Conservation (phyloP, 2,888 invertebrate genomes). For the Lamellibrachia satsuma region DNA sequence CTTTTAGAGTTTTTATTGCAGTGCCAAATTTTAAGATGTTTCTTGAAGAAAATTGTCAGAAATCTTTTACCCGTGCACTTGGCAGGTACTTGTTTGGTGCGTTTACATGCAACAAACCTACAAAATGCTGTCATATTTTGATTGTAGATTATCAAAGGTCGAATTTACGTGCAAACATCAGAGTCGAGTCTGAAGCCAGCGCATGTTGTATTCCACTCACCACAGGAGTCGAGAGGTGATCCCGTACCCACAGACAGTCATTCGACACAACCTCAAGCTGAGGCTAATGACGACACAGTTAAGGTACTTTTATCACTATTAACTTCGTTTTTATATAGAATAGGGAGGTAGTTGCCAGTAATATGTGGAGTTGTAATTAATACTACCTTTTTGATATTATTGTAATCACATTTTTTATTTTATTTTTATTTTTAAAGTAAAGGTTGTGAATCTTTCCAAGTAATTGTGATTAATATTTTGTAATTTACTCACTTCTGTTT, state of each 20-base stretch:
- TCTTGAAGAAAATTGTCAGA: not conserved
- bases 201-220: constrained; percentile 22
- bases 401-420: too few relatives aligned
- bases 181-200: constrained; percentile 31
- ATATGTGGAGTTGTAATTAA: too few relatives aligned
- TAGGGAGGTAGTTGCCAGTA: too few relatives aligned
- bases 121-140: not conserved
- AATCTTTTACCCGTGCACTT: not conserved
- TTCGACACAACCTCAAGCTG: not conserved
- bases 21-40: not conserved
- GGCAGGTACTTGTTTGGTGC: not conserved
- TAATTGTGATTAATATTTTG: too few relatives aligned
- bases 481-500: too few relatives aligned
- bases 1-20: not conserved
- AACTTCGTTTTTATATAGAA: too few relatives aligned
- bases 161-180: constrained; percentile 33
- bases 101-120: not conserved
- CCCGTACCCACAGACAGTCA: not conserved
- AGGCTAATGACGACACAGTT: constrained; percentile 14
- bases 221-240: not conserved
- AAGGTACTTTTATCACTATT: not conserved
- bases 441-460: too few relatives aligned
- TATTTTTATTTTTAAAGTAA: too few relatives aligned
- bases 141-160: constrained; percentile 34
- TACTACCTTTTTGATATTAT: too few relatives aligned